Conservation (phyloP, 2,797 vertebrate genomes). For the Ceryle rudis region DNA sequence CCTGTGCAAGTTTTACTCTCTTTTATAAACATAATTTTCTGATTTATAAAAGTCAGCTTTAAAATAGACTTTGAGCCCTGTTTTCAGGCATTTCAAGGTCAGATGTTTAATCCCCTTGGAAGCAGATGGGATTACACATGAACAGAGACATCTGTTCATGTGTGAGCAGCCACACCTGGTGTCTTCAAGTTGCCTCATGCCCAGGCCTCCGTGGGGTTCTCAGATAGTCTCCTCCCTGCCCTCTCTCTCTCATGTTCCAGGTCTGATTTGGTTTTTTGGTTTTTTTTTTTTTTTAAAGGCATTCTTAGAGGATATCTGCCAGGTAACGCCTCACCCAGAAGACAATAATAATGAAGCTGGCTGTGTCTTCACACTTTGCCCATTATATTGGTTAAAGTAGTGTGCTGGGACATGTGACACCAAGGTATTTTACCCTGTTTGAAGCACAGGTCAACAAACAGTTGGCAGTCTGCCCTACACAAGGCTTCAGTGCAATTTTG, state of each 20-base stretch:
- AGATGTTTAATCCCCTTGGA: constrained; percentile 6
- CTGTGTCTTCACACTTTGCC: not conserved
- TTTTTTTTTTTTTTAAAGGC: not conserved
- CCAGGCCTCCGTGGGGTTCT: not conserved
- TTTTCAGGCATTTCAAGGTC: constrained; percentile 23
- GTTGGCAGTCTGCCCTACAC: not conserved
- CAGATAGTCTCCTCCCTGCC: not conserved
- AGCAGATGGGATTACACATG: constrained; percentile 18
- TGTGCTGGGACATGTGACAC: not conserved
- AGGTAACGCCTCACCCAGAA: not conserved
- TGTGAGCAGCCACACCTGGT: constrained; percentile 40
- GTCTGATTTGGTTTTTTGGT: not conserved
- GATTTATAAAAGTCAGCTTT: not conserved
- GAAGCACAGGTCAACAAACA: not conserved
- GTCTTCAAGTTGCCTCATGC: not conserved
- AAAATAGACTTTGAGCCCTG: not conserved
- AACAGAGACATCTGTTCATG: not conserved
- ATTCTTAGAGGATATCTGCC: not conserved
- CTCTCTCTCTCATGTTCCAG: not conserved
- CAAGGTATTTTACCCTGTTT: not conserved
- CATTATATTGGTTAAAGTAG: not conserved
- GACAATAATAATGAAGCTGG: not conserved
- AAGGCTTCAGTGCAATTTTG: not conserved
- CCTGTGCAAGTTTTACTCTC: not conserved
- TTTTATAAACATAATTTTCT: not conserved